Evolutionary conservation across 2,113 vertebrate species (phyloP).

Genomic region (Otocyon megalotis): DNA sequence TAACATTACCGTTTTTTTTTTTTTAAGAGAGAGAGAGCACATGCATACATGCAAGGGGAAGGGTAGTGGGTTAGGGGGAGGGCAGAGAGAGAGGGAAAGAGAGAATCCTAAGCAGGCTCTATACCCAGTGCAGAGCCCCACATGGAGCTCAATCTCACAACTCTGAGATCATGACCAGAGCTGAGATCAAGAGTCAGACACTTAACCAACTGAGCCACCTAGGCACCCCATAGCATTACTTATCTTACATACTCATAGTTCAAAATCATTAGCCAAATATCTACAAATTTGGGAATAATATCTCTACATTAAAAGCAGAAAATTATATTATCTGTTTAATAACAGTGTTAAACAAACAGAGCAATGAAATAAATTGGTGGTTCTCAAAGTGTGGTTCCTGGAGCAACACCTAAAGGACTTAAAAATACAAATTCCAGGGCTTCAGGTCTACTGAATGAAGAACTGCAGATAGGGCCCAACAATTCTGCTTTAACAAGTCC

Average conservation of each 20-base stretch:
- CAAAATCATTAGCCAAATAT: constrained; percentile 51
- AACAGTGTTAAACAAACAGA: constrained; percentile 4
- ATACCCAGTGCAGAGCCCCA: not conserved
- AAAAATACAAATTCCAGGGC: not conserved
- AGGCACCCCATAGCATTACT: not conserved
- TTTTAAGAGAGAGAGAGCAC: not conserved
- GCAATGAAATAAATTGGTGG: not conserved
- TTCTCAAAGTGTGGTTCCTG: constrained; percentile 2
- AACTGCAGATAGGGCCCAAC: not conserved
- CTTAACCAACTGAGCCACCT: not conserved
- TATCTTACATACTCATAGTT: not conserved
- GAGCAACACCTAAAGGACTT: not conserved
- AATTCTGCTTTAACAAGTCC: not conserved
- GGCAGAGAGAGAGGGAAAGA: not conserved
- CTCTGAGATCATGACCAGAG: not conserved
- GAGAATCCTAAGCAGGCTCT: not conserved
- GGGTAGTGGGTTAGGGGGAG: not conserved
- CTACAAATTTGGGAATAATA: not conserved
- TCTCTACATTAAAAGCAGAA: not conserved
- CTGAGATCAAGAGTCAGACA: not conserved
- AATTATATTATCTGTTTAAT: constrained; percentile 2
- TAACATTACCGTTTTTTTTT: not conserved
- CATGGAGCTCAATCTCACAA: not conserved
- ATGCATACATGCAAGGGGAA: not conserved
- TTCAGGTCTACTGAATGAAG: not conserved